Conservation (phyloP, 2,797 vertebrate genomes). For the Ptychobarbus kaznakovi region DNA sequence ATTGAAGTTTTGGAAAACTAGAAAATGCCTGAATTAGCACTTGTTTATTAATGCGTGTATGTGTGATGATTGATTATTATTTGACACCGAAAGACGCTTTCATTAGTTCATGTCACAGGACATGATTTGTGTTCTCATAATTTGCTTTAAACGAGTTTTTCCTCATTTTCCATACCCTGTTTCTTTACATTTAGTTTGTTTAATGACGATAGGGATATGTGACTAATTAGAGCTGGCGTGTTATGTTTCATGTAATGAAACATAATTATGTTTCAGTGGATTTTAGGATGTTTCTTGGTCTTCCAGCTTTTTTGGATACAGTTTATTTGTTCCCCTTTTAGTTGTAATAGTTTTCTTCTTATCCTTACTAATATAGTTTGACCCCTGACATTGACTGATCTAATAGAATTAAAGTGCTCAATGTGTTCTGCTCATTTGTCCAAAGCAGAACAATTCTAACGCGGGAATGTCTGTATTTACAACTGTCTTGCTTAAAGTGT, state of each 20-base stretch:
- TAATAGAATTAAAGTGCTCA: constrained; percentile 12
- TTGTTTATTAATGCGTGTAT: background rate
- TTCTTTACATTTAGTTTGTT: background rate
- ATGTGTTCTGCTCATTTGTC: background rate
- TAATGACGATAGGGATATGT: background rate
- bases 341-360: background rate
- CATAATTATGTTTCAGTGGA: background rate
- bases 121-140: background rate
- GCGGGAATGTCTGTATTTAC: constrained; percentile 7
- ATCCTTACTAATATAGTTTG: background rate
- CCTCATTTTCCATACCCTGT: background rate
- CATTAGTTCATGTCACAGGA: background rate
- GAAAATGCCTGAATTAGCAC: background rate
- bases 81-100: background rate
- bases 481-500: constrained; percentile 12
- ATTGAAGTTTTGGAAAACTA: background rate
- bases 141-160: background rate
- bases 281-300: constrained; percentile 6
- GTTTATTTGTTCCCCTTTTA: background rate
- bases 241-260: background rate
- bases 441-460: background rate
- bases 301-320: constrained; percentile 5
- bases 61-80: background rate
- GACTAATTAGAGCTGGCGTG: background rate
- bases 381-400: background rate